Evolutionary conservation across 2,888 invertebrate genomes (phyloP).

Genomic region (Anagyrus pseudococci): DNA sequence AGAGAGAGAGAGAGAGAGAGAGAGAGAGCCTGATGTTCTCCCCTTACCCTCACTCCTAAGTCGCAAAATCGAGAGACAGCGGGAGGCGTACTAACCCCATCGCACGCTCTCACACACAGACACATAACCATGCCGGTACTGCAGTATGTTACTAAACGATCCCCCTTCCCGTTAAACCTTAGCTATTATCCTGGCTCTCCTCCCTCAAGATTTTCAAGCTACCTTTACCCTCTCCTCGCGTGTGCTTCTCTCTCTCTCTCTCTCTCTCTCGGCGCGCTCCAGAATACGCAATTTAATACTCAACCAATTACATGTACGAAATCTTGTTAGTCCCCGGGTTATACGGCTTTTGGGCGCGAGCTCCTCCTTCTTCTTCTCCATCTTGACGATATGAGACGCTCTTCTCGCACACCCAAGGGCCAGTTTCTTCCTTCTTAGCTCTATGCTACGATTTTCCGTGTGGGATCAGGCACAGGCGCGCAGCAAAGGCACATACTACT

Average conservation of each 20-base stretch:
- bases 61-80: conserved; percentile 22
- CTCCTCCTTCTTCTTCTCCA: too few relatives aligned
- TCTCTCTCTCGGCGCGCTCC: conserved; percentile 42
- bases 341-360: conserved; percentile 51
- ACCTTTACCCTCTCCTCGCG: conserved; percentile 40
- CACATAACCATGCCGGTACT: too few relatives aligned
- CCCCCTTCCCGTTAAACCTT: conserved; percentile 47
- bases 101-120: too few relatives aligned
- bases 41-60: not conserved
- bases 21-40: too few relatives aligned
- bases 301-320: conserved; percentile 63
- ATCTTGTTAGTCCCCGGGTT: conserved; percentile 61
- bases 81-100: too few relatives aligned
- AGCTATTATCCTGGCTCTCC: conserved; percentile 52
- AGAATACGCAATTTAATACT: conserved; percentile 63
- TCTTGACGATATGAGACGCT: conserved; percentile 48
- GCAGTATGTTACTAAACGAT: conserved; percentile 62
- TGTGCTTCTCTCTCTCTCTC: too few relatives aligned
- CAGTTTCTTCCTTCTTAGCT: too few relatives aligned
- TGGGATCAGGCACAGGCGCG: too few relatives aligned
- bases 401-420: too few relatives aligned
- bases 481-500: conserved; percentile 30
- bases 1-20: too few relatives aligned
- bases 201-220: conserved; percentile 44
- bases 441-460: too few relatives aligned